Evolutionary conservation across 2,888 invertebrate species (phyloP), one percentile per base, ranked within the genome.

Genomic region (Mimachlamys varia): DNA sequence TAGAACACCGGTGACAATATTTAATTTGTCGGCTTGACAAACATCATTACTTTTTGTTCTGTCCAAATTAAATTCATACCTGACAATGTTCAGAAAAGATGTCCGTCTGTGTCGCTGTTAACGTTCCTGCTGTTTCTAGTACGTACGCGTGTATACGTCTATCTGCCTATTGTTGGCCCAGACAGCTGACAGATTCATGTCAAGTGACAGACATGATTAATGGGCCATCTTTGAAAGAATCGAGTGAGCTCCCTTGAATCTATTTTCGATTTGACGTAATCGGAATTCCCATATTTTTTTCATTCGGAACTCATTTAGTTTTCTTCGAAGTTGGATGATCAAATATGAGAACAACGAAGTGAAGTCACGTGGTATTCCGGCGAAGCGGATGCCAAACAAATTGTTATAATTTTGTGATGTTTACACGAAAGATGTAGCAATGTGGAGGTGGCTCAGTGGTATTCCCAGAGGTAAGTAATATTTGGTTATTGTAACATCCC

Each of bases 371-470:
- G 87, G 44, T 88, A 37, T 89, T 15, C 38, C 37, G 27, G 22
- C 37, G 37, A 12, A 55, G 50, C 15, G 50, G 89, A 89, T 37
- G 19, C 22, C 17, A 17, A 27, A 55, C 27, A 55, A 58, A 15
- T 55, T 55, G 15, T 13, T n/a, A 58, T 89, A 5, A 19, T 44
- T 49, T 44, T 22, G n/a, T 44, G 87, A 37, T 37, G 33, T 89
- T 89, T 76, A 38, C 76, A 38, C 12, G 4, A 37, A 22, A 49
- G 19, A 62, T 50, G 17, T 53, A 76, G 90, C 44, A 19, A 95
- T 95, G 95, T 95, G 94, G 94, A 94, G 95, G 91, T 93, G 94
- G 93, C 90, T 94, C 89, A 93, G 93, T 92, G 93, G 94, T 90
- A 93, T 95, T 91, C 94, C 94, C 91, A 93, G 95, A 92, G 94